Evolutionary conservation across 2,888 invertebrate species (phyloP), one percentile per base, ranked within the genome.

Genomic region (Clusia tigrina): DNA sequence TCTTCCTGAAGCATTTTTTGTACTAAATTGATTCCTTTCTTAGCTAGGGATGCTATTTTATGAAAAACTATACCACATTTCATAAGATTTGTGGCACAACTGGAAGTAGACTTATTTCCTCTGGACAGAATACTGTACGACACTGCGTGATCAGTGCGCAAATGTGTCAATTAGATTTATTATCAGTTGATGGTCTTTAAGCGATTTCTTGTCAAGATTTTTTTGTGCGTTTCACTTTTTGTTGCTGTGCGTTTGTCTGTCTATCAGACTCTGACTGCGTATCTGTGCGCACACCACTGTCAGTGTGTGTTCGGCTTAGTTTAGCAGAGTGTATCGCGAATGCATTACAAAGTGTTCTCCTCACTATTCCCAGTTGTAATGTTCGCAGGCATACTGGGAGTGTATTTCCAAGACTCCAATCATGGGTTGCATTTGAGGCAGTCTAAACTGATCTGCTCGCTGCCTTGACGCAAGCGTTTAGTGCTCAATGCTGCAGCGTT

Each of bases 131-230:
- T 55, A 18, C 20, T 32, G 24, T n/a, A 20, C 48, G 24, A 32
- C 20, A 17, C 26, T 51, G 61, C 48, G 23, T 51, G 61, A 61
- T 61, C 61, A 52, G 46, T 56, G 66, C 72, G 76, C 78, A 80
- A 80, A 82, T 81, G 81, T 81, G 81, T 82, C 82, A 81, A 81
- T 81, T 82, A 81, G 81, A 81, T 81, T 81, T 81, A 81, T 81
- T 82, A 81, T 81, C 82, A 78, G 71, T 72, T 69, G 72, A 72
- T 71, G 72, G 71, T 74, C 70, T 74, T 74, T 73, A 74, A 66
- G 69, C 67, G 74, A 74, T 74, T 69, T 65, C 70, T 67, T 70
- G 74, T 73, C 71, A 61, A 66, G 60, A 57, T 60, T 59, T 54
- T 22, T 46, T 20, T 57, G 17, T 20, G 10, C 12, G 10, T 62